Percentiles rank a stretch among this genome's conserved stretches.
Conservation (phyloP, 2,888 invertebrate species). For the Acrobasis consociella region DNA sequence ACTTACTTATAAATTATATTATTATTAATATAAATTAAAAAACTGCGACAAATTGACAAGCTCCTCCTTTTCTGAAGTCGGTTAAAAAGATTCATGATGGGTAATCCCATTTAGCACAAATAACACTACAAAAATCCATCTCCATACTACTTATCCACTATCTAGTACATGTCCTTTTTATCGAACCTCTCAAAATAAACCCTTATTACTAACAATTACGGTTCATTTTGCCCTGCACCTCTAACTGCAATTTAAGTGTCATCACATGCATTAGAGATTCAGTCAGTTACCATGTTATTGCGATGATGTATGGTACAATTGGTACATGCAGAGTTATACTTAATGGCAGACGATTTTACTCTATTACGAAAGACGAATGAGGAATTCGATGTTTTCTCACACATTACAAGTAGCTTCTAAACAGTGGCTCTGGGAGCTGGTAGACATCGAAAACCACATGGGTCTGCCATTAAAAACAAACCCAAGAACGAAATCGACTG, state of each 20-base stretch:
- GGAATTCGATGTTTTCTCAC: background rate
- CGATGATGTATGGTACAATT: constrained; percentile 13
- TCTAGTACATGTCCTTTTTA: background rate
- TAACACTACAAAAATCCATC: background rate
- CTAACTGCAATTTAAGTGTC: constrained; percentile 13
- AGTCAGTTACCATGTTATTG: constrained; percentile 16
- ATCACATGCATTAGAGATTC: constrained; percentile 8
- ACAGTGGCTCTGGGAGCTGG: no score
- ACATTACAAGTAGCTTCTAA: background rate
- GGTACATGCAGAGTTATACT: constrained; percentile 11
- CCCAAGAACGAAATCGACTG: no score
- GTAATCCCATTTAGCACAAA: background rate
- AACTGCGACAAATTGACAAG: no score
- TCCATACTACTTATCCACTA: background rate
- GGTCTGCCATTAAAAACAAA: no score
- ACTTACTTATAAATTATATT: no score
- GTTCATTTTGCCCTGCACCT: background rate
- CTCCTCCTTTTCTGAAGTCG: no score
- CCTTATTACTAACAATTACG: background rate
- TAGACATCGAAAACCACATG: no score
- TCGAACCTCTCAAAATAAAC: background rate
- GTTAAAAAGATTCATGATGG: background rate
- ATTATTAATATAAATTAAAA: no score
- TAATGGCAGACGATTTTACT: constrained; percentile 9
- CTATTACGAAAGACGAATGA: constrained; percentile 15